A percentile compares a stretch with the other conserved stretches of the same genome.
These are phyloP conservation scores for Microcaecilia unicolor DNA, from an alignment of 2,797 vertebrate genomes.

Conservation along the genomic window DNA sequence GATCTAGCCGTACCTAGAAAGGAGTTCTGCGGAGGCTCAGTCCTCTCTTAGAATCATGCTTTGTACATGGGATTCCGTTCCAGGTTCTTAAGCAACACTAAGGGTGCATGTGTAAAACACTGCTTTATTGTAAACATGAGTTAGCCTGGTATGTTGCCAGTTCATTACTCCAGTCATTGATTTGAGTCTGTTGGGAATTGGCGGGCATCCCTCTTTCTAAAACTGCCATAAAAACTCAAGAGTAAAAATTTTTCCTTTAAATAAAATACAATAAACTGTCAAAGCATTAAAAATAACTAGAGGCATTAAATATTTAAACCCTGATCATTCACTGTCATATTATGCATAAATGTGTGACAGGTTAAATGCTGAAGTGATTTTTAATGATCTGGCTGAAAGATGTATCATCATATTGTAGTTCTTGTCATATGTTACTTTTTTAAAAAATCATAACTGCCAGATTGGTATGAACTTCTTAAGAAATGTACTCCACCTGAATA, in stretches of 20 bases:
- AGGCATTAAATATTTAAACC: constrained; percentile 36
- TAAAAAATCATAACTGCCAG: too few species aligned
- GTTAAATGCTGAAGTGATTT: too few species aligned
- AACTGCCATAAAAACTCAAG: constrained; percentile 4
- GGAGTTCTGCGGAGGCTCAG: too few species aligned
- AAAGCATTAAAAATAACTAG: constrained; percentile 32
- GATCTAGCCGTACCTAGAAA: too few species aligned
- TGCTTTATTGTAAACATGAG: not conserved
- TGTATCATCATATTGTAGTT: too few species aligned
- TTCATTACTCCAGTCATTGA: constrained; percentile 13
- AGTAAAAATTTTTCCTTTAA: constrained; percentile 28
- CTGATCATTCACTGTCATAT: constrained; percentile 22
- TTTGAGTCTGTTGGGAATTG: constrained; percentile 16
- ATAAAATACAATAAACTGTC: constrained; percentile 35
- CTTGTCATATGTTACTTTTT: too few species aligned
- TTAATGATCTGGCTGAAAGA: too few species aligned
- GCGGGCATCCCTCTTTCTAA: constrained; percentile 22
- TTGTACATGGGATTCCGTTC: too few species aligned
- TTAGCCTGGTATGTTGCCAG: constrained; percentile 20
- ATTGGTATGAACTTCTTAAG: too few species aligned
- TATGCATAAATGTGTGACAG: constrained; percentile 14
- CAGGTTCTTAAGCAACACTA: too few species aligned
- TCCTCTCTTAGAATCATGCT: too few species aligned
- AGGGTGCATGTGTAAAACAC: not conserved
- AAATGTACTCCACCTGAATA: too few species aligned